Base-by-base conservation (phyloP, 2,888 invertebrate genomes). In the Enchytraeus crypticus region DNA sequence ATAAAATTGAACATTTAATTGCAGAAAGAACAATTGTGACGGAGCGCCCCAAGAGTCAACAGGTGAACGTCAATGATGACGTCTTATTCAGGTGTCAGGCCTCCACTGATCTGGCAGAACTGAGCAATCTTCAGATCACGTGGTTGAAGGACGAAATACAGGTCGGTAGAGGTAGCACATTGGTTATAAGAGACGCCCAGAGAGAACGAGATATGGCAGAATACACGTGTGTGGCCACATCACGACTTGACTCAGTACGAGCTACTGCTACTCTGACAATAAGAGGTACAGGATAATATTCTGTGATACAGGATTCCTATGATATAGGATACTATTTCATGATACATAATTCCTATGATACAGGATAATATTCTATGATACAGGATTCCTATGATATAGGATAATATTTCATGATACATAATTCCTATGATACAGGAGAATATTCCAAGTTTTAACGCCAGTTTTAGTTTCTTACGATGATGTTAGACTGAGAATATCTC, bases 141-240 rank as follows among this genome's bases (percentile, higher is more conserved):
- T 95, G 93, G 93, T 81, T 88, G 66, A 86, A 86, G 74, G 87
- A 90, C 75, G 89, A 88, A 0, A 23, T 27, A 38, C 23, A 34
- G 54, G 34, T 32, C 23, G 70, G 0, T 59, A 68, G 26, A 61
- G 69, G 64, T 26, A 68, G 66, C n/a, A 55, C 63, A 14, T 65
- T 77, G 47, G 64, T 43, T 1, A 72, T 76, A 38, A 57, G 45
- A 1, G 60, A 65, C 11, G 66, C 0, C 66, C 60, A 18, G 73
- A 70, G 53, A 66, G 65, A 21, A 27, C 1, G 11, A 3, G 68
- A 68, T 51, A 54, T 61, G 5, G 64, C 56, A 3, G 45, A 53
- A 30, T 70, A 68, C 62, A 66, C 66, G 11, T 70, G 70, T 55
- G 62, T 69, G 45, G 70, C 69, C 29, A 57, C 59, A 53, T 70